Evolutionary conservation across 2,888 invertebrate genomes (phyloP).

Genomic region (Drosophila algonquin): DNA sequence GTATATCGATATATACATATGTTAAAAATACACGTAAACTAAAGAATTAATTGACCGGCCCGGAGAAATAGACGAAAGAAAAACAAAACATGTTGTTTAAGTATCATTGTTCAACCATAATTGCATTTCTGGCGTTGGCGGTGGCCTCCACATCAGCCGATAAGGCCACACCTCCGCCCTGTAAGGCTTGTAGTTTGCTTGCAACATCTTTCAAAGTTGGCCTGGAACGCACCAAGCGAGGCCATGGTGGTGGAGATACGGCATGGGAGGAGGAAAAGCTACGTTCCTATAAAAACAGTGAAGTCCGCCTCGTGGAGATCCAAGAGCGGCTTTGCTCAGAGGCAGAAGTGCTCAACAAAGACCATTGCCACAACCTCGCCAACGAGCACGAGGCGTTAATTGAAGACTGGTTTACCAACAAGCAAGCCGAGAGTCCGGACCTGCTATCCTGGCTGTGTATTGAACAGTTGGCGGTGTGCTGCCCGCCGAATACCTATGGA

Average conservation of each 20-base stretch:
- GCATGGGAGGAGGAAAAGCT: slow-evolving; percentile 96
- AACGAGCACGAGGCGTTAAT: slow-evolving; percentile 92
- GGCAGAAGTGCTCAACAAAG: slow-evolving; percentile 88
- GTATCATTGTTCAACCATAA: not conserved
- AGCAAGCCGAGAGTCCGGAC: slow-evolving; percentile 86
- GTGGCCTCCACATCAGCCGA: slow-evolving; percentile 18
- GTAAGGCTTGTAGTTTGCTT: slow-evolving; percentile 88
- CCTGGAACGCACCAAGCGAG: slow-evolving; percentile 91
- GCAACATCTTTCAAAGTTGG: slow-evolving; percentile 91
- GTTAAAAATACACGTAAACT: slow-evolving; percentile 31
- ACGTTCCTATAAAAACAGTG: slow-evolving; percentile 92
- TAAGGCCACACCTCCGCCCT: slow-evolving; percentile 35
- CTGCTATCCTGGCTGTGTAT: slow-evolving; percentile 92
- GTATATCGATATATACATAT: no score
- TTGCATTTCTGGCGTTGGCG: slow-evolving; percentile 8
- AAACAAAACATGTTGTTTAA: slow-evolving; percentile 7
- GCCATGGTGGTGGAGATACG: slow-evolving; percentile 96
- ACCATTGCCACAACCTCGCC: slow-evolving; percentile 93
- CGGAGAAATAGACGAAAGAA: not conserved
- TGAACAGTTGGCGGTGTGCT: slow-evolving; percentile 90
- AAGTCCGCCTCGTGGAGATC: slow-evolving; percentile 95
- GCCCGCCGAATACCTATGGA: slow-evolving; percentile 93
- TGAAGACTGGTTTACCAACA: slow-evolving; percentile 95
- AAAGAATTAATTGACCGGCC: slow-evolving; percentile 14
- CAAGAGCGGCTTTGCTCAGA: slow-evolving; percentile 94